A percentile compares a stretch with the other conserved stretches of the same genome.
These are phyloP conservation scores for Synanceia verrucosa DNA, from an alignment of 2,797 vertebrate species.

Conservation along the genomic window DNA sequence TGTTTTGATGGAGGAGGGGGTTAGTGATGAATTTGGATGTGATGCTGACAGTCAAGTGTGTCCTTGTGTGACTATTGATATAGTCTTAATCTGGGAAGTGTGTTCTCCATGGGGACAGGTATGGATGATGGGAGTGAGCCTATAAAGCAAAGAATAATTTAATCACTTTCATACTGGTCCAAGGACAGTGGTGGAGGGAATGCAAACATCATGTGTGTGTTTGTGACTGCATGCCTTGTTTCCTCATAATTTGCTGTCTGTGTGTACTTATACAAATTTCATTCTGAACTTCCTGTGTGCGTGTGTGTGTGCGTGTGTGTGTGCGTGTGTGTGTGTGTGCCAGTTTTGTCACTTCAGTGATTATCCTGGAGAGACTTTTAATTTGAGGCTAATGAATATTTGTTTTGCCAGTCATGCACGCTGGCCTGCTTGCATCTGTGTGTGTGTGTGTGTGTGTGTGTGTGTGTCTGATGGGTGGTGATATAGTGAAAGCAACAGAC, in stretches of 20 bases:
- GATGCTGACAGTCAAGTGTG: not conserved
- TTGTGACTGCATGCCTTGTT: not conserved
- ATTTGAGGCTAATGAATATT: slow-evolving; percentile 75
- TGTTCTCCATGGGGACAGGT: slow-evolving; percentile 22
- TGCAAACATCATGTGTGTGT: not conserved
- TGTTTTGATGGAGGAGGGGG: not conserved
- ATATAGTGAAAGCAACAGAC: slow-evolving; percentile 67
- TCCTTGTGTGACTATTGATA: not conserved
- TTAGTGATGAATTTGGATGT: not conserved
- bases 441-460: not conserved
- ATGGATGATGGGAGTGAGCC: slow-evolving; percentile 30
- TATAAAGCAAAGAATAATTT: slow-evolving; percentile 40
- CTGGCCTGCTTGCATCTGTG: slow-evolving; percentile 3
- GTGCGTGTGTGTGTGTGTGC: not conserved
- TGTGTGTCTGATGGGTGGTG: slow-evolving; percentile 51
- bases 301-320: slow-evolving; percentile 1
- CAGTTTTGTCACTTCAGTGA: slow-evolving; percentile 59
- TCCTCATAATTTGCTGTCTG: not conserved
- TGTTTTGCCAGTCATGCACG: slow-evolving; percentile 62
- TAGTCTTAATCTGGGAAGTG: slow-evolving; percentile 8
- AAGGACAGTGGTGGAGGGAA: slow-evolving; percentile 28
- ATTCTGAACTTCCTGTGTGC: slow-evolving; percentile 4
- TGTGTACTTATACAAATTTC: not conserved
- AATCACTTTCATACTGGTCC: slow-evolving; percentile 45
- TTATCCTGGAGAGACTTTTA: slow-evolving; percentile 74